Percentiles rank a stretch among this genome's conserved stretches.
These are phyloP conservation scores for Pseudochaenichthys georgianus DNA, from an alignment of 2,797 vertebrate species.

Conservation along the genomic window DNA sequence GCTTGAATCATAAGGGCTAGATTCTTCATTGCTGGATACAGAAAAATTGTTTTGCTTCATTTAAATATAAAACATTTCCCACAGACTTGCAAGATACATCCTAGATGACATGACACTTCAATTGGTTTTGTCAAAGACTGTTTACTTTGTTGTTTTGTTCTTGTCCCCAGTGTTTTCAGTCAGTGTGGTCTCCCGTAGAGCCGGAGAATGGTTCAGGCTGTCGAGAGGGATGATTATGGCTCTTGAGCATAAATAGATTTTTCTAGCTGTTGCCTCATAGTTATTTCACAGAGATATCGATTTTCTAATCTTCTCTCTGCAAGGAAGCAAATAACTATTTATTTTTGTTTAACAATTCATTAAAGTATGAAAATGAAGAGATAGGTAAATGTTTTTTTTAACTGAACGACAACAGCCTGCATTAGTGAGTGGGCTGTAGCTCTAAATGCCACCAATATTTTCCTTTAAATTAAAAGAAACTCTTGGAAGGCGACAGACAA, in stretches of 20 bases:
- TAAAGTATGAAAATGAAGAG: not conserved
- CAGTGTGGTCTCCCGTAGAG: not conserved
- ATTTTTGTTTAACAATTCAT: not conserved
- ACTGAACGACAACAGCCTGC: not conserved
- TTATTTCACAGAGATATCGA: not conserved
- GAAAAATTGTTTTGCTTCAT: not conserved
- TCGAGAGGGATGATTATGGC: not conserved
- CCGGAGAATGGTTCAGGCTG: not conserved
- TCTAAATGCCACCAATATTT: not conserved
- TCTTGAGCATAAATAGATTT: not conserved
- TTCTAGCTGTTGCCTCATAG: not conserved
- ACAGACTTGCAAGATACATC: not conserved
- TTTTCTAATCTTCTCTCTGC: not conserved
- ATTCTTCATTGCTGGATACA: not conserved
- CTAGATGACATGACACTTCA: not conserved
- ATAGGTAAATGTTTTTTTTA: not conserved
- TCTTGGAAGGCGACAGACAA: not conserved
- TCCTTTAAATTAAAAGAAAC: not conserved
- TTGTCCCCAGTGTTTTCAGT: not conserved
- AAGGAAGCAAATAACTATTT: not conserved
- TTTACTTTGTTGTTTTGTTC: not conserved
- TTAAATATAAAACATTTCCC: constrained; percentile 7
- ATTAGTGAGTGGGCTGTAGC: not conserved
- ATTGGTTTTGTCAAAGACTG: not conserved
- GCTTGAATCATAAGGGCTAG: not conserved